Base-by-base conservation (phyloP, 2,797 vertebrate species). In the Accipiter badius region DNA sequence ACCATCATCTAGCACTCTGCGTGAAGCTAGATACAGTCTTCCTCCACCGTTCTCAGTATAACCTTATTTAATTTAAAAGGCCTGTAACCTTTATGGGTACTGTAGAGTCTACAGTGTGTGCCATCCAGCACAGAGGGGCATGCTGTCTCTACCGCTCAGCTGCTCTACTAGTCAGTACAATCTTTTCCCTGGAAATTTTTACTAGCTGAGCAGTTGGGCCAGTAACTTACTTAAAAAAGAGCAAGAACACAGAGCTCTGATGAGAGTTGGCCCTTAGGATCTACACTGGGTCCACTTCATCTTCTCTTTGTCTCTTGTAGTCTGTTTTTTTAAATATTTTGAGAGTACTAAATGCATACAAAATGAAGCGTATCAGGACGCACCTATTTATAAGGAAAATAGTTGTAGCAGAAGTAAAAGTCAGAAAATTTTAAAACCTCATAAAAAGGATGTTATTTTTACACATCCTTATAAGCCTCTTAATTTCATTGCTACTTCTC, bases 401-500 rank as follows among this genome's bases (percentile, higher is more conserved):
- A 61, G 15, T 37, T 79, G 28, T 44, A 58, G 66, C n/a, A 87
- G 69, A 87, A 82, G 37, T 46, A 46, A 58, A 73, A 73, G 46
- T 37, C 46, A 69, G 33, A 87, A 82, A 82, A 83, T 19, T 21
- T 24, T 4, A 85, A 82, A 52, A 70, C 5, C 9, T 85, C n/a
- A 7, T 85, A 24, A 78, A 94, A 94, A 84, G 7, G n/a, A 73
- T 37, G 22, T 73, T 77, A 42, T 39, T 93, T 67, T 88, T 74
- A 49, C 70, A n/a, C 21, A 18, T 94, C 13, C 29, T 76, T 77
- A 14, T 72, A 76, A 87, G 26, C 28, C 25, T 83, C 35, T 90
- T 44, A 71, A 80, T 10, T 90, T 91, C 40, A 55, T 74, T 52
- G 42, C 57, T 74, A 17, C 44, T 77, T 81, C 52, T 83, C 24